Evolutionary conservation across 2,888 invertebrate genomes (phyloP).

Genomic region (Smittia sp.): DNA sequence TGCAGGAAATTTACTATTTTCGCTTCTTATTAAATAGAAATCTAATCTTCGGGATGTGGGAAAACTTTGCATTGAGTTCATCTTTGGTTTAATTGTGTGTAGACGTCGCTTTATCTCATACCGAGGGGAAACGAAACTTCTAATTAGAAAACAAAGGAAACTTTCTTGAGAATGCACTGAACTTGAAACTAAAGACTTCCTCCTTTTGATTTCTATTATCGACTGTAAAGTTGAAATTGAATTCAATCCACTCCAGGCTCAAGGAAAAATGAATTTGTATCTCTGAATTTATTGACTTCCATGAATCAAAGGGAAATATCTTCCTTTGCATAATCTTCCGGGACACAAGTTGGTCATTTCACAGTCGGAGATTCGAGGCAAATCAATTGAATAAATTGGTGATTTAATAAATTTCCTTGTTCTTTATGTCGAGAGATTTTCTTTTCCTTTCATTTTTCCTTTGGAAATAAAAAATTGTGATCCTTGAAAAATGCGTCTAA

Average conservation of each 20-base stretch:
- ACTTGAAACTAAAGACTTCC: slow-evolving; percentile 23
- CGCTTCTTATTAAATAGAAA: background rate
- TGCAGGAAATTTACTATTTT: slow-evolving; percentile 8
- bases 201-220: background rate
- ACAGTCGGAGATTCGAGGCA: slow-evolving; percentile 24
- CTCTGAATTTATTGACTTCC: slow-evolving; percentile 5
- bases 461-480: slow-evolving; percentile 3
- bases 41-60: slow-evolving; percentile 7
- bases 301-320: slow-evolving; percentile 19
- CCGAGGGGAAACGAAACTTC: background rate
- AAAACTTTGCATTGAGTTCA: slow-evolving; percentile 1
- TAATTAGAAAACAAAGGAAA: background rate
- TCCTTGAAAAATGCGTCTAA: slow-evolving; percentile 21
- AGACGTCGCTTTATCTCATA: background rate
- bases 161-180: background rate
- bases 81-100: background rate
- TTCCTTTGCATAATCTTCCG: background rate
- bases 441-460: background rate
- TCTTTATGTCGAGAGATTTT: slow-evolving; percentile 22
- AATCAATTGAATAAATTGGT: slow-evolving; percentile 41
- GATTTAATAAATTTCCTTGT: slow-evolving; percentile 39
- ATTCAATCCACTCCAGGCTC: background rate
- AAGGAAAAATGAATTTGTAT: background rate
- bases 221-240: slow-evolving; percentile 5
- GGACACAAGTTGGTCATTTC: slow-evolving; percentile 35